These are phyloP conservation scores for Stenotaenia linearis DNA, from an alignment of 2,888 invertebrate genomes.

Conservation along the genomic window DNA sequence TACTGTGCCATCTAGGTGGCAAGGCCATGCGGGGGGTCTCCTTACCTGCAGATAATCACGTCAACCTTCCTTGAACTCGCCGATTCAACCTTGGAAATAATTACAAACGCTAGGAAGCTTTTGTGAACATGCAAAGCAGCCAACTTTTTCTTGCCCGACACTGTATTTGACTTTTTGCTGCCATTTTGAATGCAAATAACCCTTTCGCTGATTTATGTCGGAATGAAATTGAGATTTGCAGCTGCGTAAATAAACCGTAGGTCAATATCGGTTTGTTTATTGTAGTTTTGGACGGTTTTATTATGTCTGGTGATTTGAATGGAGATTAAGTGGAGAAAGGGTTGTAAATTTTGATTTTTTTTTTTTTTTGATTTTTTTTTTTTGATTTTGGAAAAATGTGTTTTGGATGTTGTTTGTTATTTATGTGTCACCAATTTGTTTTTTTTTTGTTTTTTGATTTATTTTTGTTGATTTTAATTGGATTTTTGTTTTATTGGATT, in stretches of 20 bases:
- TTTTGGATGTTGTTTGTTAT: too few relatives aligned
- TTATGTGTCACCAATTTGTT: too few relatives aligned
- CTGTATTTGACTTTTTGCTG: not conserved
- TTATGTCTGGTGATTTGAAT: not conserved
- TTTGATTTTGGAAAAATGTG: too few relatives aligned
- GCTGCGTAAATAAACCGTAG: not conserved
- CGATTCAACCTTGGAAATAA: slow-evolving; percentile 1
- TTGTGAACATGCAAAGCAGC: not conserved
- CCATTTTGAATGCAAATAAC: not conserved
- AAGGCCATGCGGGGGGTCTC: not conserved
- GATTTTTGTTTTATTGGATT: too few relatives aligned
- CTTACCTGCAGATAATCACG: not conserved
- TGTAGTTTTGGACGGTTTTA: not conserved
- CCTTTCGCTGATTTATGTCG: not conserved
- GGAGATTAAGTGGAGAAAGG: not conserved
- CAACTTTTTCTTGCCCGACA: not conserved
- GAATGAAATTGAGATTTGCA: not conserved
- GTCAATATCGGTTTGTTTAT: not conserved
- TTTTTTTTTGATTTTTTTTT: too few relatives aligned
- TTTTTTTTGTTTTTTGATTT: too few relatives aligned
- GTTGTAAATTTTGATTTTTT: too few relatives aligned
- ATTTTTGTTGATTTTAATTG: too few relatives aligned
- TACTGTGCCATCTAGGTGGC: not conserved
- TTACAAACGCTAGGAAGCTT: not conserved
- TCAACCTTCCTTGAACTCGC: not conserved